These are phyloP conservation scores for Alca torda DNA, from an alignment of 2,797 vertebrate species.

Conservation along the genomic window DNA sequence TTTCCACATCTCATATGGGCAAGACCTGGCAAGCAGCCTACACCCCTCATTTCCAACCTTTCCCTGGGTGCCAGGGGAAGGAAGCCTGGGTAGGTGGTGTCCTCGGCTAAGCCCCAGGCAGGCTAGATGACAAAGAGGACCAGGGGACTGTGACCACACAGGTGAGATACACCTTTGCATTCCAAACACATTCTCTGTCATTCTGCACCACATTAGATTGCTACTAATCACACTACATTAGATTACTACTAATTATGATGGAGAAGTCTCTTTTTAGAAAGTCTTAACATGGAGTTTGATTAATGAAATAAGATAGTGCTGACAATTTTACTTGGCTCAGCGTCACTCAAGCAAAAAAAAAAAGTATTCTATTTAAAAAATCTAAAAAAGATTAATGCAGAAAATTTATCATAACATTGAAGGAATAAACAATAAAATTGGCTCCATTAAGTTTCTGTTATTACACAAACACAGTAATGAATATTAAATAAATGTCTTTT, in stretches of 20 bases:
- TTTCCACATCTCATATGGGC: neutral
- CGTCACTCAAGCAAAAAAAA: neutral
- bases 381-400: neutral
- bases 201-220: neutral
- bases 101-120: neutral
- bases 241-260: neutral
- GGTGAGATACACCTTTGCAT: neutral
- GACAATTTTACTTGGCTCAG: neutral
- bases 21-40: neutral
- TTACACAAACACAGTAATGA: neutral
- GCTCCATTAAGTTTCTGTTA: neutral
- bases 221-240: neutral
- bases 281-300: neutral
- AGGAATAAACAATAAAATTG: neutral
- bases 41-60: neutral
- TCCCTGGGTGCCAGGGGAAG: neutral
- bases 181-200: neutral
- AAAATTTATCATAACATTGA: neutral
- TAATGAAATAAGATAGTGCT: neutral
- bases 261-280: neutral
- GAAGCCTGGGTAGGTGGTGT: neutral
- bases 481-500: neutral
- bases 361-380: neutral
- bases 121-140: neutral
- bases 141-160: neutral